These are phyloP conservation scores for Porites rus DNA, from an alignment of 92 coral and sea anemone species.

Conservation along the genomic window DNA sequence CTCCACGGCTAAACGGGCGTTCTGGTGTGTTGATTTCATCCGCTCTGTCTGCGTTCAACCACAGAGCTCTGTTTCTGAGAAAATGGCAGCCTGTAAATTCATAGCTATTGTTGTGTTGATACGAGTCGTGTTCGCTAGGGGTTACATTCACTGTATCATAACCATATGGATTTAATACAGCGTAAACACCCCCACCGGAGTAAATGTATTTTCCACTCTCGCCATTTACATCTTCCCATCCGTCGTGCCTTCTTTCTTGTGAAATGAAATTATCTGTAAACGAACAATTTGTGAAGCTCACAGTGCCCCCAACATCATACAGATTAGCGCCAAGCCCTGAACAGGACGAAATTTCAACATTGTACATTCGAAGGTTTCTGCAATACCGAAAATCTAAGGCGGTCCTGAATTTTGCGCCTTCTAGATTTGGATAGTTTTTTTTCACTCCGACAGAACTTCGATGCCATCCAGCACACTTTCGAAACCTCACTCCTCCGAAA, in stretches of 20 bases:
- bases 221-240: neutral
- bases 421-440: constrained; percentile 25
- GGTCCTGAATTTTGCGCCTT: constrained; percentile 57
- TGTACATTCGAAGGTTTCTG: constrained; percentile 53
- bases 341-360: constrained; percentile 53
- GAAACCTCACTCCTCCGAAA: constrained; percentile 66
- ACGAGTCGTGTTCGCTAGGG: constrained; percentile 59
- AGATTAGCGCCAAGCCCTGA: constrained; percentile 76
- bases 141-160: constrained; percentile 63
- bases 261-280: constrained; percentile 59
- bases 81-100: constrained; percentile 62
- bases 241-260: neutral
- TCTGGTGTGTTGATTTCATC: constrained; percentile 6
- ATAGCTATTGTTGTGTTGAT: constrained; percentile 72
- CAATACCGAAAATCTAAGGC: constrained; percentile 89
- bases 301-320: constrained; percentile 68
- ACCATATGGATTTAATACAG: constrained; percentile 60
- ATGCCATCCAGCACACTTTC: constrained; percentile 83
- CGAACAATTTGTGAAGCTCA: constrained; percentile 47
- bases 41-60: constrained; percentile 15
- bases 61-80: constrained; percentile 71
- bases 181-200: constrained; percentile 81
- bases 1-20: constrained; percentile 83
- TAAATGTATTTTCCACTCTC: neutral
- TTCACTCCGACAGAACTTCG: constrained; percentile 51